These are phyloP conservation scores for Rissa tridactyla DNA, from an alignment of 2,113 vertebrate species.

Conservation along the genomic window DNA sequence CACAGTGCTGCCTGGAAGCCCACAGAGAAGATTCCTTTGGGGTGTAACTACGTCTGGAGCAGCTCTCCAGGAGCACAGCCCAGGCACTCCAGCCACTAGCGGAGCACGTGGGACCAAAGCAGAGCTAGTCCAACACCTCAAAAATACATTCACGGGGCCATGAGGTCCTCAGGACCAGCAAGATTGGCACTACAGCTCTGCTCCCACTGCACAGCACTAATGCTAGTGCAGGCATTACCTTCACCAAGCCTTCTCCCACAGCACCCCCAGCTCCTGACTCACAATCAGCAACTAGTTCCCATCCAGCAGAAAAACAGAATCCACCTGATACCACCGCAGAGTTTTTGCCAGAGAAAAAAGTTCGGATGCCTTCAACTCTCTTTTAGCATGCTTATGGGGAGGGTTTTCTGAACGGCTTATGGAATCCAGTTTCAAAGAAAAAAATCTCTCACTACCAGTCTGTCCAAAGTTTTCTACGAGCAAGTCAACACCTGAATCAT, in stretches of 20 bases:
- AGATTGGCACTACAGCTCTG: neutral
- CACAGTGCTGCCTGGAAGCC: neutral
- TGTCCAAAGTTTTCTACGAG: neutral
- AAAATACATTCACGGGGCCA: neutral
- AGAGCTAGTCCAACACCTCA: neutral
- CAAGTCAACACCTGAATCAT: neutral
- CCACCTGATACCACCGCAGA: accelerated
- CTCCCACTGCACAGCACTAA: neutral
- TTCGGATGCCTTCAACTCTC: neutral
- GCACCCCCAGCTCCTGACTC: neutral
- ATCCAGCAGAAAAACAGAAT: neutral
- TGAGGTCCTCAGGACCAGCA: neutral
- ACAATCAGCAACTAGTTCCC: neutral
- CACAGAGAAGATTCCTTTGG: neutral
- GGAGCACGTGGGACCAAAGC: neutral
- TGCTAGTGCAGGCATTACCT: neutral
- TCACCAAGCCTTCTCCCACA: neutral
- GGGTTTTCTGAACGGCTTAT: neutral
- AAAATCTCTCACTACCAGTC: neutral
- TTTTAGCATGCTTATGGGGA: neutral
- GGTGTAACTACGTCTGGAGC: neutral
- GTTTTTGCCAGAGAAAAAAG: neutral
- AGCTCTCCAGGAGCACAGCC: neutral
- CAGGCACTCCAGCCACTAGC: neutral
- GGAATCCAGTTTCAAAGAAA: neutral